These are phyloP conservation scores for Leptura quadrifasciata DNA, from an alignment of 2,888 invertebrate species.

Conservation along the genomic window DNA sequence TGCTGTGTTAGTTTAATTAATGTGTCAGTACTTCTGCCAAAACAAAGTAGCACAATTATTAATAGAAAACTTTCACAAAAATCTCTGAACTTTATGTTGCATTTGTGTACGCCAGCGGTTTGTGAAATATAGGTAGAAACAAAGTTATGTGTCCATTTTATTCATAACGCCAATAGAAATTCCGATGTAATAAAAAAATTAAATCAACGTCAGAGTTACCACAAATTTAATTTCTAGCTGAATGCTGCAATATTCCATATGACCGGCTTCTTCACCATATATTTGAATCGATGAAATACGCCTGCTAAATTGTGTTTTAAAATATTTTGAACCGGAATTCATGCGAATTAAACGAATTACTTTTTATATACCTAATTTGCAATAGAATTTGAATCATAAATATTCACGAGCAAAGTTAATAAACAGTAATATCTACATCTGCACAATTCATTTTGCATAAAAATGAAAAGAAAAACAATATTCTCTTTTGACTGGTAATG, in stretches of 20 bases:
- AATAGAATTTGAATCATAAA: not conserved
- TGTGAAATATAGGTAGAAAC: not conserved
- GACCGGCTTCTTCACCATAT: slow-evolving; percentile 5
- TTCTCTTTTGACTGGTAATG: no score
- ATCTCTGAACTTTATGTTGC: not conserved
- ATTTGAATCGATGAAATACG: not conserved
- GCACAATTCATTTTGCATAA: no score
- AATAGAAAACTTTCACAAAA: not conserved
- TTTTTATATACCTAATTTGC: not conserved
- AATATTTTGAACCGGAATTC: not conserved
- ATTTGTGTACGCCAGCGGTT: no score
- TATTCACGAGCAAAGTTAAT: not conserved
- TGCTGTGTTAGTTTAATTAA: no score
- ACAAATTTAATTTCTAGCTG: slow-evolving; percentile 9
- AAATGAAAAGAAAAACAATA: no score
- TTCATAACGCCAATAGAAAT: slow-evolving; percentile 16
- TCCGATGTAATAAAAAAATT: slow-evolving; percentile 19
- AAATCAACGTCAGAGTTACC: slow-evolving; percentile 16
- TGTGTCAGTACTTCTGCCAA: no score
- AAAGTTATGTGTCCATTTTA: not conserved
- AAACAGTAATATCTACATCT: no score
- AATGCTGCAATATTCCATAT: not conserved
- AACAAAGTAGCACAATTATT: no score
- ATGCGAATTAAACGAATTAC: not conserved
- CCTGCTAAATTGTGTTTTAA: not conserved